A percentile compares a stretch with the other conserved stretches of the same genome.
Conservation (phyloP, 2,797 vertebrate species). For the Molossus alvarezi region DNA sequence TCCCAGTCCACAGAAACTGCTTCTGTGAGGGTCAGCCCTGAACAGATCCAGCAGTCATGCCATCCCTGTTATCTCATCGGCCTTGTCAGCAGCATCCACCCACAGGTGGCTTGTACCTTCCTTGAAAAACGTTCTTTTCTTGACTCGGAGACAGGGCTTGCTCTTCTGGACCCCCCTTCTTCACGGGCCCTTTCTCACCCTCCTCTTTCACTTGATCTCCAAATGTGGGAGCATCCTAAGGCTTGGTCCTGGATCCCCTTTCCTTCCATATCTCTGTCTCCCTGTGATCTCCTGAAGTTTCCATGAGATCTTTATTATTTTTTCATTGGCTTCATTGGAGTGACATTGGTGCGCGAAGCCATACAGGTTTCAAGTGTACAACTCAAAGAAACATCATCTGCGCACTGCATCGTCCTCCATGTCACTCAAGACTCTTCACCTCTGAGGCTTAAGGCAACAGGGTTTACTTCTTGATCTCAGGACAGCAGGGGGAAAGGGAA, state of each 20-base stretch:
- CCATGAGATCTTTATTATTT: not conserved
- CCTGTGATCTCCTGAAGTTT: not conserved
- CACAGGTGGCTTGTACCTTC: not conserved
- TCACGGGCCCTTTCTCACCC: not conserved
- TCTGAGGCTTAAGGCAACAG: not conserved
- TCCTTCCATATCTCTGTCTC: not conserved
- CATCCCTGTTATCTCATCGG: not conserved
- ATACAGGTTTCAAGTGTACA: too few relatives aligned
- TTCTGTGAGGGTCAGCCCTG: not conserved
- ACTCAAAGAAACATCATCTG: too few relatives aligned
- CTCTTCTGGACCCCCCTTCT: not conserved
- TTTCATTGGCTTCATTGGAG: too few relatives aligned
- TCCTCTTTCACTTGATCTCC: not conserved
- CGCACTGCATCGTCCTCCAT: not conserved
- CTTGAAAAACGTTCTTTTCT: not conserved
- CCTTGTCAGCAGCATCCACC: not conserved
- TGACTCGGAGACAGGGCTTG: not conserved
- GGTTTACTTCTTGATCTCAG: not conserved
- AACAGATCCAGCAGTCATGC: not conserved
- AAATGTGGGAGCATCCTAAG: not conserved
- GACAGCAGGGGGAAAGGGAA: rapidly evolving
- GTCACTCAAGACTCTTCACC: not conserved
- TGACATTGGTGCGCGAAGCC: too few relatives aligned
- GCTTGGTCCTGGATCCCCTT: not conserved
- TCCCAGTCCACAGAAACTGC: not conserved